Evolutionary conservation across 2,888 invertebrate genomes (phyloP).

Genomic region (Psylliodes chrysocephalus): DNA sequence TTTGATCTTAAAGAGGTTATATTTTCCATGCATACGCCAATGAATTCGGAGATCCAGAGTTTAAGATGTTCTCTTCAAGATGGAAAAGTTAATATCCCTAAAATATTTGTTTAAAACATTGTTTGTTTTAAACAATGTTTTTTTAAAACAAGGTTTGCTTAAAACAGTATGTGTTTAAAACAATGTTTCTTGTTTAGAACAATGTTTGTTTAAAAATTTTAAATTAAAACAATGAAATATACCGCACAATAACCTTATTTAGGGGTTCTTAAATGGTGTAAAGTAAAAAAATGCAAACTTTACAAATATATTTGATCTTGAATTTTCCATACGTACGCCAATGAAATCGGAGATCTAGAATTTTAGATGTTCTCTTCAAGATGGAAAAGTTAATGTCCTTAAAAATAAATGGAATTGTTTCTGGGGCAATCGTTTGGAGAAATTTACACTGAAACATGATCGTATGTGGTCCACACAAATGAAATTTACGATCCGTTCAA

Average conservation of each 20-base stretch:
- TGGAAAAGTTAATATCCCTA: conserved; percentile 30
- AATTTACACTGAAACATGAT: conserved; percentile 26
- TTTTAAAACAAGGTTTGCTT: too few species aligned
- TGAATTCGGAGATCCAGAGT: neutral
- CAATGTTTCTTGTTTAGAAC: too few species aligned
- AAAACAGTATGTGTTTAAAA: too few species aligned
- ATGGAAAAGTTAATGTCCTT: conserved; percentile 30
- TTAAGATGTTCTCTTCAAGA: conserved; percentile 29
- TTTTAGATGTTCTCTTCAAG: conserved; percentile 28
- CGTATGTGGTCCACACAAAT: conserved; percentile 22
- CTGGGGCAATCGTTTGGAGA: conserved; percentile 13
- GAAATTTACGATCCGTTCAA: conserved; percentile 1
- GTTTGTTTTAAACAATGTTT: too few species aligned
- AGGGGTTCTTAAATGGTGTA: too few species aligned
- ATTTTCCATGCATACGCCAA: neutral
- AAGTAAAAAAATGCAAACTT: too few species aligned
- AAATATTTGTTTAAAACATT: too few species aligned
- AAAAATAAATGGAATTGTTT: conserved; percentile 35
- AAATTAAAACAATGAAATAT: too few species aligned
- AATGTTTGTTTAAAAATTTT: too few species aligned
- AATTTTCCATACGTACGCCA: neutral
- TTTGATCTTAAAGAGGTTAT: too few species aligned
- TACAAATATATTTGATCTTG: too few species aligned
- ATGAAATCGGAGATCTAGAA: neutral
- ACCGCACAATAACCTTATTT: too few species aligned